These are phyloP conservation scores for Morinoia aosen DNA, from an alignment of 2,888 invertebrate genomes.

Conservation along the genomic window DNA sequence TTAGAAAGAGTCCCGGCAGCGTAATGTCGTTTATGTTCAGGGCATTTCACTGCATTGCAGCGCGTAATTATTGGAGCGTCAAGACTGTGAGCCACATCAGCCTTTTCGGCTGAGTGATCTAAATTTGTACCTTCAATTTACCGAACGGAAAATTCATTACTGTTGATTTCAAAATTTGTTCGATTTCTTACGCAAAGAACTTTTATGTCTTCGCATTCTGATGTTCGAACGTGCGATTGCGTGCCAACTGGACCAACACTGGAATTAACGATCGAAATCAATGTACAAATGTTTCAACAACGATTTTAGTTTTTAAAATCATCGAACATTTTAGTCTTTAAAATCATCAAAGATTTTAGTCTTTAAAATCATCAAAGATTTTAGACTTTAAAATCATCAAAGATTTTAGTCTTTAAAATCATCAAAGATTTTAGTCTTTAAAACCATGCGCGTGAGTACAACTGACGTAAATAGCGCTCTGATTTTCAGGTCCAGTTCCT, in stretches of 20 bases:
- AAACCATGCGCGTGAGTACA: too few relatives aligned
- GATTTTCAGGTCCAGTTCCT: too few relatives aligned
- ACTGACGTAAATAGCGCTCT: too few relatives aligned
- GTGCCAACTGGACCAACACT: not conserved
- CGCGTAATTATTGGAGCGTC: not conserved
- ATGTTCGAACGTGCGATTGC: not conserved
- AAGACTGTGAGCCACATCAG: not conserved
- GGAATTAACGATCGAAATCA: not conserved
- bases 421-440: too few relatives aligned
- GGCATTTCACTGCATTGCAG: not conserved
- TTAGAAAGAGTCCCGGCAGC: not conserved
- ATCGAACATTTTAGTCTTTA: too few relatives aligned
- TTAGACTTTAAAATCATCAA: too few relatives aligned
- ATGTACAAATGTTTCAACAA: not conserved
- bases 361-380: too few relatives aligned
- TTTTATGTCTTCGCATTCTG: not conserved
- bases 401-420: too few relatives aligned
- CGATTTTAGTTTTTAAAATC: too few relatives aligned
- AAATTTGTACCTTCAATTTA: not conserved
- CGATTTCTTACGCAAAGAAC: not conserved
- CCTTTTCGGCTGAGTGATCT: not conserved
- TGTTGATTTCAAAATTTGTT: too few relatives aligned
- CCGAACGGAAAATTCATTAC: not conserved
- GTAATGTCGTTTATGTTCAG: not conserved
- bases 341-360: too few relatives aligned